Percentiles rank a stretch among this genome's conserved stretches.
These are phyloP conservation scores for Saguinus imperator DNA, from an alignment of 2,113 vertebrate species.

Conservation along the genomic window DNA sequence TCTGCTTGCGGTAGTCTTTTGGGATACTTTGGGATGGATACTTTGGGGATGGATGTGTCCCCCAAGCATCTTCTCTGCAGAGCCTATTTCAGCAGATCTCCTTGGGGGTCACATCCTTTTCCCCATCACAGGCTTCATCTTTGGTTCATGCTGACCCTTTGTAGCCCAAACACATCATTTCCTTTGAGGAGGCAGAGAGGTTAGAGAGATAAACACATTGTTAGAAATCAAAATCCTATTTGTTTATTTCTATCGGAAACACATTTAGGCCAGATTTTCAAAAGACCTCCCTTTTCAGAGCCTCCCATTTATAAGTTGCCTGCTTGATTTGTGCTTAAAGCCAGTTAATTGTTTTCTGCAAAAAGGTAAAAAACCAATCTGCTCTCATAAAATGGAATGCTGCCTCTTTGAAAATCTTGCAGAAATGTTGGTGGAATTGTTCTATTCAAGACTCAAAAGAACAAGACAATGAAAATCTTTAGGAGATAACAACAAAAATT, in stretches of 20 bases:
- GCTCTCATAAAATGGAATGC: not conserved
- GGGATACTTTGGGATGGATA: not conserved
- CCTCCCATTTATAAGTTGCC: not conserved
- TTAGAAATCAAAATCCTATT: not conserved
- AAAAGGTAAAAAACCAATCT: not conserved
- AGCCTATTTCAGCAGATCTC: not conserved
- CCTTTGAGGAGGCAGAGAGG: not conserved
- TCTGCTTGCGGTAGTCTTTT: not conserved
- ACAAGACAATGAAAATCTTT: not conserved
- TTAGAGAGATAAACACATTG: not conserved
- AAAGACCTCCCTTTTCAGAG: not conserved
- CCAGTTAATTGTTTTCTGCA: not conserved
- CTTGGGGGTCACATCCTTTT: not conserved
- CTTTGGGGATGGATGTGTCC: not conserved
- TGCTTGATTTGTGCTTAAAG: conserved; percentile 5
- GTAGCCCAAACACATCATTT: not conserved
- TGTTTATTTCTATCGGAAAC: not conserved
- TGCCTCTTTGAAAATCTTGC: conserved; percentile 1
- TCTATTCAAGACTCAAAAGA: conserved; percentile 10
- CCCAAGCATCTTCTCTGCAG: not conserved
- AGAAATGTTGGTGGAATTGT: not conserved
- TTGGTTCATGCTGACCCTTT: not conserved
- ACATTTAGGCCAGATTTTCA: not conserved
- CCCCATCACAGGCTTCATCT: no score
- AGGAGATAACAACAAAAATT: not conserved